Evolutionary conservation across 92 coral and sea anemone genomes (phyloP), one percentile per base, ranked within the genome.

Genomic region (Palythoa caribaeorum): DNA sequence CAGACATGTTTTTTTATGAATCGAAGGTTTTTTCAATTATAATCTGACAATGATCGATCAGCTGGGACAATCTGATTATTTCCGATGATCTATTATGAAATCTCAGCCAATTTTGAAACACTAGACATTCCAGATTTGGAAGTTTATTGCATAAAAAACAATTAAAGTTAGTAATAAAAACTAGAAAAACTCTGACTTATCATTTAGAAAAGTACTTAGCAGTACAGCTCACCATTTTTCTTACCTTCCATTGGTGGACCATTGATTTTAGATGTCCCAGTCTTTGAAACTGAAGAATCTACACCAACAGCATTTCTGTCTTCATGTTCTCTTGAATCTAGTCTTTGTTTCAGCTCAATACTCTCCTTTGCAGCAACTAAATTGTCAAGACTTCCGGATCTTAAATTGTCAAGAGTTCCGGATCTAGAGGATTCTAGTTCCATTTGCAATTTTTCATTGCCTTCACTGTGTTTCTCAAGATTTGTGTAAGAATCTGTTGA

Each of bases 291-390:
- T 52, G 15, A 52, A 40, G 11, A 90, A 83, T 47, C 90, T 78
- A 71, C 87, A 7, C 83, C 88, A 11, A 55, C 60, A 38, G 76
- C 81, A 76, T 65, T 90, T 65, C 89, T 88, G 16, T 80, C 87
- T 17, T 53, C 79, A 50, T 60, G n/a, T 60, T 66, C 76, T 54
- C 71, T 78, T 21, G 21, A 9, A 50, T 9, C 54, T 68, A 79
- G 28, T 9, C 37, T 65, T 37, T 52, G 59, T 16, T 57, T 17
- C n/a, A 47, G 77, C 71, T 85, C 83, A 69, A 71, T 77, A 69
- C 55, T 84, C 83, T 83, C 78, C 11, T 83, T 90, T 69, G 87
- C 90, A 85, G 81, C 40, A 48, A 78, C 53, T 9, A 66, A 90
- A 20, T 69, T 69, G 21, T 80, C 65, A 2, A 66, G 15, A 17